A percentile compares a stretch with the other conserved stretches of the same genome.
Conservation (phyloP, 1,140 invertebrate genomes). For the roundworm (Caenorhabditis elegans) region DNA sequence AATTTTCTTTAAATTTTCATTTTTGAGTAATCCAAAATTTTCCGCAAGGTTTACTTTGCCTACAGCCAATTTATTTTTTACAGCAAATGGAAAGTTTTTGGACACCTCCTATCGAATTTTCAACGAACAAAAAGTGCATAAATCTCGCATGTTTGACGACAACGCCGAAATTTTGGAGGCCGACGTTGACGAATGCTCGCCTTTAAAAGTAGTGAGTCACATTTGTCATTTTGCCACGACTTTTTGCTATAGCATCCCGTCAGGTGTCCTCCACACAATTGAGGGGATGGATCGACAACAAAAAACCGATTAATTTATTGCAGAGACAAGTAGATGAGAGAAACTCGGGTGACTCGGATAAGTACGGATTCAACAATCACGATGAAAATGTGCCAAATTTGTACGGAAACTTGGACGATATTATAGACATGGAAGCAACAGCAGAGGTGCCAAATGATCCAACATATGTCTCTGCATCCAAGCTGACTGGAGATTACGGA, state of each 20-base stretch:
- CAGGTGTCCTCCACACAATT: background rate
- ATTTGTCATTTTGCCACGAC: constrained; percentile 8
- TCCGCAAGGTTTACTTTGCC: too few species aligned
- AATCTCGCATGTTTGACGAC: constrained; percentile 37
- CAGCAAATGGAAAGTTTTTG: constrained; percentile 52
- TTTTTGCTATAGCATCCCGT: background rate
- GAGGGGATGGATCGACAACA: background rate
- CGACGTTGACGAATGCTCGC: constrained; percentile 41
- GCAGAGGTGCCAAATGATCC: constrained; percentile 10
- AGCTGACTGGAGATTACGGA: constrained; percentile 10
- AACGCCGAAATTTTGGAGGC: constrained; percentile 25
- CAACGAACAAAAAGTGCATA: constrained; percentile 52
- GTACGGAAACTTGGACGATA: constrained; percentile 41
- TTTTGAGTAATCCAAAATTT: too few species aligned
- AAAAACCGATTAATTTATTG: constrained; percentile 24
- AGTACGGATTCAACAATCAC: constrained; percentile 30
- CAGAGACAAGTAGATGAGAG: constrained; percentile 27
- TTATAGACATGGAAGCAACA: background rate
- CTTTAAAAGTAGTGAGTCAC: constrained; percentile 36
- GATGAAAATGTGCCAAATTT: constrained; percentile 31
- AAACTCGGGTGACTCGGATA: constrained; percentile 13
- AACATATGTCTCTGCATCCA: constrained; percentile 9
- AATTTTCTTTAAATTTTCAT: too few species aligned
- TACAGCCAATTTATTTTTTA: background rate
- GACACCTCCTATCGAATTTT: constrained; percentile 52